Percentiles rank a stretch among this genome's conserved stretches.
These are phyloP conservation scores for Lagocephalus sceleratus DNA, from an alignment of 2,797 vertebrate genomes.

Conservation along the genomic window DNA sequence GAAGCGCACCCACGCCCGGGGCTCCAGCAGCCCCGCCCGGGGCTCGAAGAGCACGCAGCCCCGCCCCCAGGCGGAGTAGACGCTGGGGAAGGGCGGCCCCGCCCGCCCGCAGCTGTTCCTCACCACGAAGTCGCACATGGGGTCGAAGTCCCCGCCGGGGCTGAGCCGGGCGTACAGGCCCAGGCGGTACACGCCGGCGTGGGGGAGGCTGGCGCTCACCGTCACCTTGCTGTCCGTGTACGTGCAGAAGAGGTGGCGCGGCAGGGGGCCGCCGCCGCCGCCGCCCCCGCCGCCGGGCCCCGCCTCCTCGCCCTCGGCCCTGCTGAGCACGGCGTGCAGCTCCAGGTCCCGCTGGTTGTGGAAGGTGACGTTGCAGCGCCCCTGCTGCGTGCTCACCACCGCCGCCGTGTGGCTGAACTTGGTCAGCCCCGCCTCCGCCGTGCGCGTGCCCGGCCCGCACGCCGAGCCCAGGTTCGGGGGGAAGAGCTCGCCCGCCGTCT, in stretches of 20 bases:
- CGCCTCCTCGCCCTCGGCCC: conserved; percentile 32
- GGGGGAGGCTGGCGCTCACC: conserved; percentile 65
- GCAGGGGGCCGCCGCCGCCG: conserved; percentile 50
- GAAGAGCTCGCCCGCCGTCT: conserved; percentile 66
- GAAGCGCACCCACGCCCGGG: conserved; percentile 72
- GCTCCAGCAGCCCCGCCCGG: conserved; percentile 70
- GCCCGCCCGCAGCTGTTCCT: conserved; percentile 62
- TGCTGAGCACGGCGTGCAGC: conserved; percentile 62
- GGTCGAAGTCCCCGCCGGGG: conserved; percentile 65
- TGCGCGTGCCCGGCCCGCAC: conserved; percentile 77
- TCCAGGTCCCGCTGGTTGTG: conserved; percentile 50
- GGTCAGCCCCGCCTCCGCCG: conserved; percentile 66
- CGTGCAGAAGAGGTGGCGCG: conserved; percentile 76
- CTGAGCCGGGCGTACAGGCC: conserved; percentile 71
- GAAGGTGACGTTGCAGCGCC: conserved; percentile 83
- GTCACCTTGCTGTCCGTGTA: conserved; percentile 80
- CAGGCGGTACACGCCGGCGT: conserved; percentile 69
- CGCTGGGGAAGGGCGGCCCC: conserved; percentile 74
- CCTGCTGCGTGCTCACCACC: conserved; percentile 72
- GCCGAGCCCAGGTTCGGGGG: conserved; percentile 67
- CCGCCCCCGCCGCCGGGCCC: too few relatives aligned
- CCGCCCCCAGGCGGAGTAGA: conserved; percentile 74
- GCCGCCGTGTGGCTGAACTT: conserved; percentile 75
- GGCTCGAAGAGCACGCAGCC: conserved; percentile 82
- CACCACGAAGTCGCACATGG: conserved; percentile 77